A percentile compares a stretch with the other conserved stretches of the same genome.
phyloP scores from a whole-genome alignment of 2,113 vertebrate species.

The Takifugu flavidus region DNA sequence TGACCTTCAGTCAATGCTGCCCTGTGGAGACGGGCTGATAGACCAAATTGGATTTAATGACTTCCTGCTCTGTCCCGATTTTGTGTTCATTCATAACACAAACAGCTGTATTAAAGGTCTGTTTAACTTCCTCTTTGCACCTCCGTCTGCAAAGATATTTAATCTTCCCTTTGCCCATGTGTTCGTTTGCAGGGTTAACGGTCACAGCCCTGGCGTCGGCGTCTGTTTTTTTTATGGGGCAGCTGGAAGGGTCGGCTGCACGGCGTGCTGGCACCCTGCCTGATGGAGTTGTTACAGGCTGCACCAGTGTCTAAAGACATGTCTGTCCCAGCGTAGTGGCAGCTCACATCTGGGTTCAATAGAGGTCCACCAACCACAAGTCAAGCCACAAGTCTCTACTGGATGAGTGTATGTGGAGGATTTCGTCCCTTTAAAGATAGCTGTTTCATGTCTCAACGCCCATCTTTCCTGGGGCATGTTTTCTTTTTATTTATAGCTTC shows the following conservation, averaged over 20 bases:
- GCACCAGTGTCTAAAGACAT: conserved; percentile 36
- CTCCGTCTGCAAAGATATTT: neutral
- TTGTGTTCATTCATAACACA: no score
- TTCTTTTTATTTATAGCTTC: no score
- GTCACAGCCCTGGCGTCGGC: conserved; percentile 34
- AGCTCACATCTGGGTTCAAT: conserved; percentile 52
- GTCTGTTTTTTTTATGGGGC: conserved; percentile 58
- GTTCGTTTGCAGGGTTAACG: conserved; percentile 50
- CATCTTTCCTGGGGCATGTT: conserved; percentile 17
- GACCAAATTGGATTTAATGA: no score
- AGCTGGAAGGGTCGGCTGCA: conserved; percentile 46
- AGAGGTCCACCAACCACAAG: conserved; percentile 29
- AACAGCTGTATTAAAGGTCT: no score
- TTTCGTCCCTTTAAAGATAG: conserved; percentile 18
- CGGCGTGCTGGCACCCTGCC: conserved; percentile 43
- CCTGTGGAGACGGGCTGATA: no score
- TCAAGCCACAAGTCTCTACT: conserved; percentile 13
- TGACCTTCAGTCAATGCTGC: no score
- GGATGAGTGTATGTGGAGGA: conserved; percentile 30
- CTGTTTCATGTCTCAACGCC: conserved; percentile 38
- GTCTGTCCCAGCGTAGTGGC: conserved; percentile 22
- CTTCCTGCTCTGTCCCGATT: no score
- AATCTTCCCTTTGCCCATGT: conserved; percentile 3
- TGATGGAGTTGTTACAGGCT: conserved; percentile 36
- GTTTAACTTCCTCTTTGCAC: neutral